Evolutionary conservation across 1,140 invertebrate species (phyloP), one percentile per base, ranked within the genome.

Genomic region (Oreohelix idahoensis): DNA sequence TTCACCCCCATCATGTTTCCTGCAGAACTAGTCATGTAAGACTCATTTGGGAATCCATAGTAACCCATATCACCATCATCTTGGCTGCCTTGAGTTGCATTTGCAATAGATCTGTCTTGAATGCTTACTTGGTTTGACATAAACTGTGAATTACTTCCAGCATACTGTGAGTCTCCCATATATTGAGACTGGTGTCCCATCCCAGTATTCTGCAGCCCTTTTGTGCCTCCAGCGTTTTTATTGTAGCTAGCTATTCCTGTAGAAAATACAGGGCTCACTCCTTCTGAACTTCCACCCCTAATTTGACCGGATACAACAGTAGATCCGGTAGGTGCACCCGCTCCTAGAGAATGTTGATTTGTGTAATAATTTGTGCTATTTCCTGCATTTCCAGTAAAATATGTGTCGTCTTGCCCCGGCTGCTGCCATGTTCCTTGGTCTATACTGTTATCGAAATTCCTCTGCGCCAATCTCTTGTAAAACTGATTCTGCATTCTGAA

Each of bases 1-100:
- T 39, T 73, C 39, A 26, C 20, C 1, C 1, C 36, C 32, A 39
- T 36, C 38, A 42, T 42, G n/a, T 26, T 73, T 39, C 36, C n/a
- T 23, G 5, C 38, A 39, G 38, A 73, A 73, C 39, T 42, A 29
- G 71, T 73, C 71, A 73, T 53, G 45, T 53, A 77, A 29, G 75
- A 53, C 32, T 77, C 75, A 77, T 77, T n/a, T 53, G 75, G n/a
- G 42, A 53, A 51, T 23, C 49, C 49, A 77, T 77, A 77, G 42
- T 77, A 77, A 77, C n/a, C 39, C 11, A 1, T 36, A 35, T 4
- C 29, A 71, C 69, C 32, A 42, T 73, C 71, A 73, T 45, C 39
- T 73, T 20, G 71, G 42, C 38, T 73, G 23, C 17, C 23, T 5
- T 42, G 71, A 23, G 71, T 13, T 13, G 32, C 32, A 8, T 66